Base-by-base conservation (phyloP, 1,140 invertebrate genomes). In the Gryon sp. region DNA sequence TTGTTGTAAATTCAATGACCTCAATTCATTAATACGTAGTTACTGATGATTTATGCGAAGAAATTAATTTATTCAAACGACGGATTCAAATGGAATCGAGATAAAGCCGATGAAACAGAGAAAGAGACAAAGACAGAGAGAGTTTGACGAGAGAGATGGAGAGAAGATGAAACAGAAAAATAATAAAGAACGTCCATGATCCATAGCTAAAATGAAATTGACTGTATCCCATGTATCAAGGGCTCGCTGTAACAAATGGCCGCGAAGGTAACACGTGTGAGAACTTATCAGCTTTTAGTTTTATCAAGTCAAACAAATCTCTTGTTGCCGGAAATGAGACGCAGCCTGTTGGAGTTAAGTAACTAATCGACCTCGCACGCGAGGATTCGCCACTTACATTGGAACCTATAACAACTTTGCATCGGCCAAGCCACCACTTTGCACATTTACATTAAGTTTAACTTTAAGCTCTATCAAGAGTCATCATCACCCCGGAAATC, bases 281-380 rank as follows among this genome's bases (percentile, higher is more conserved):
- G 48, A 79, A 79, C 70, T 79, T 76, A 79, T 79, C 77, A 79
- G 77, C 77, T 79, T 75, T 75, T 79, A 79, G 77, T 79, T 79
- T 79, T 79, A 79, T 79, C 66, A 68, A 79, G 77, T 79, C 72
- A 79, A 79, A 75, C 77, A 79, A 79, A 79, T 79, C 72, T 79
- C 66, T 79, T 76, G 66, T 79, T 79, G 70, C 66, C 77, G 77
- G 77, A 75, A 79, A 79, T 76, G 62, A 79, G 77, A 73, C 77
- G 68, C 50, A 50, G 77, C 48, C 53, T 79, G 77, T 79, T 76
- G 70, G 62, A 76, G 72, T 73, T 75, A 79, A 75, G 72, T 76
- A 75, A 75, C 77, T 79, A 79, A 79, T 79, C 72, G 77, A 50
- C 60, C 68, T 79, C 77, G 77, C 77, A 75, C 66, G 77, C 77